A percentile compares a stretch with the other conserved stretches of the same genome.
These are phyloP conservation scores for Mystacornis crossleyi DNA, from an alignment of 2,113 vertebrate species.

Conservation along the genomic window DNA sequence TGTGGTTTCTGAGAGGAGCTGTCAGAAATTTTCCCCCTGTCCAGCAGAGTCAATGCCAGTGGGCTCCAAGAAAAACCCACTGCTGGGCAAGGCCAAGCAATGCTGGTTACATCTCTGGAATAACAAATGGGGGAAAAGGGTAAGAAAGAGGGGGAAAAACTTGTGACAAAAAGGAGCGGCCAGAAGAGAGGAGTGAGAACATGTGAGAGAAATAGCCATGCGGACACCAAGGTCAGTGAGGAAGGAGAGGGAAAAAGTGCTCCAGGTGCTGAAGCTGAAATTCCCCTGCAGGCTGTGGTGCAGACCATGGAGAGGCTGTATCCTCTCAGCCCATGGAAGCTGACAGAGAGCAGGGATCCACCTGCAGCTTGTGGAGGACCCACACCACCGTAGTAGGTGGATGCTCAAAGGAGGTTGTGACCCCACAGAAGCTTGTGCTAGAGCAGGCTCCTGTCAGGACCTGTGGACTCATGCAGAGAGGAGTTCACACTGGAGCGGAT, in stretches of 20 bases:
- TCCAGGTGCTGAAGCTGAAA: neutral
- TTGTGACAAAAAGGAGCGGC: neutral
- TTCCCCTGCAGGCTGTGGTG: neutral
- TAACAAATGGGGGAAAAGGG: neutral
- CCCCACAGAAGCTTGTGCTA: neutral
- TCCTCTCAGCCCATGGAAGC: neutral
- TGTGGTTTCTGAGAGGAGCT: neutral
- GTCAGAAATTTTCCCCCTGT: neutral
- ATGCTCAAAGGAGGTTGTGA: neutral
- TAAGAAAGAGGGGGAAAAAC: rapidly evolving
- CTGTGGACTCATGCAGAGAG: neutral
- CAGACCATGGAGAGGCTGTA: neutral
- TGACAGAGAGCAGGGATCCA: neutral
- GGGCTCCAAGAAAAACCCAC: neutral
- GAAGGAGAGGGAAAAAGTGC: neutral
- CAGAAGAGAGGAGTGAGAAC: neutral
- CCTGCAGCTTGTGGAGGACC: neutral
- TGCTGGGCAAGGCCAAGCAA: neutral
- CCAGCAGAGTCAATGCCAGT: neutral
- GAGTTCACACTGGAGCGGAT: neutral
- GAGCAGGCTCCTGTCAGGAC: neutral
- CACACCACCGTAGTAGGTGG: neutral
- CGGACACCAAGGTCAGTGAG: neutral
- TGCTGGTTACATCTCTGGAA: neutral
- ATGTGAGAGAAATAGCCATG: neutral